A percentile compares a stretch with the other conserved stretches of the same genome.
phyloP scores from a whole-genome alignment of 2,888 invertebrate genomes.

The Clostera curtula region DNA sequence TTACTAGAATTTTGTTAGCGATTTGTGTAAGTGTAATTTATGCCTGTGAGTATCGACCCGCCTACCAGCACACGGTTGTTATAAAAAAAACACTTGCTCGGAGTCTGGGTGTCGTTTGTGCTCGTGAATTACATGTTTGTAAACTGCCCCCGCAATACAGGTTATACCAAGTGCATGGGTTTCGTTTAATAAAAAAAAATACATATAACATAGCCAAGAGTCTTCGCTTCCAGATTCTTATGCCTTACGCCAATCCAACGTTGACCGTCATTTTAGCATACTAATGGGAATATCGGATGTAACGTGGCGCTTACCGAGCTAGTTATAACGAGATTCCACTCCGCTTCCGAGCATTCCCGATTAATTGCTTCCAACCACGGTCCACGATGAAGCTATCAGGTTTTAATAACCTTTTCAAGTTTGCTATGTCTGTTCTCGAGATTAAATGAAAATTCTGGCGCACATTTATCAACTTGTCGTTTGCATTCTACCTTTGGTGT shows the following conservation, averaged over 20 bases:
- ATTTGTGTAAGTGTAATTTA: too few relatives aligned
- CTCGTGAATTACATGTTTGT: too few relatives aligned
- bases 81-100: too few relatives aligned
- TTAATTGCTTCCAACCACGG: slow-evolving; percentile 20
- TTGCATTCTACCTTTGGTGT: too few relatives aligned
- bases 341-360: slow-evolving; percentile 28
- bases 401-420: slow-evolving; percentile 1
- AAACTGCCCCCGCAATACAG: too few relatives aligned
- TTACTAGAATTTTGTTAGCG: not conserved
- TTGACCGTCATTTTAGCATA: slow-evolving; percentile 43
- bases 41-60: too few relatives aligned
- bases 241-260: slow-evolving; percentile 6
- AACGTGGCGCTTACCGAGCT: slow-evolving; percentile 28
- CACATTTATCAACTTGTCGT: too few relatives aligned
- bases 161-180: too few relatives aligned
- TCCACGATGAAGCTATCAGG: not conserved
- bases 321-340: slow-evolving; percentile 37
- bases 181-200: too few relatives aligned
- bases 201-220: too few relatives aligned
- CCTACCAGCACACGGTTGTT: too few relatives aligned
- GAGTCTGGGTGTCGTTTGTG: too few relatives aligned
- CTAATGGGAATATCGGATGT: slow-evolving; percentile 39
- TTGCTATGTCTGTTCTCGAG: not conserved
- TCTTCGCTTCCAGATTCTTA: not conserved
- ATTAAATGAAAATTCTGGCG: not conserved